Percentiles rank a stretch among this genome's conserved stretches.
Evolutionary conservation across 2,797 vertebrate species (phyloP).

Genomic region (Chrysocyon brachyurus): DNA sequence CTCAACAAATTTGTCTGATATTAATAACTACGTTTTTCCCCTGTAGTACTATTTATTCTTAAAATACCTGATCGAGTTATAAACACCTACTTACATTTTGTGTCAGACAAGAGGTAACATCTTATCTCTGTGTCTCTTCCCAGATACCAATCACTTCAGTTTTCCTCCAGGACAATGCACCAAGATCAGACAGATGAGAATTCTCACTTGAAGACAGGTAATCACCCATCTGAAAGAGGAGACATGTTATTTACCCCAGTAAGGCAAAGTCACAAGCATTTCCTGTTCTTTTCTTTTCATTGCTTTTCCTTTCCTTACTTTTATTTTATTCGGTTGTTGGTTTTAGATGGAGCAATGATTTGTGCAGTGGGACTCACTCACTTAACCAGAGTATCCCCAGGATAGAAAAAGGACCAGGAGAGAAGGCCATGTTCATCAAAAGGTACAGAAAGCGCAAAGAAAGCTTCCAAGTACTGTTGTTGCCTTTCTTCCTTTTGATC

Average conservation of each 20-base stretch:
- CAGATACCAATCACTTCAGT: not conserved
- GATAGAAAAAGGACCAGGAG: not conserved
- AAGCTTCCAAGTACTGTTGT: not conserved
- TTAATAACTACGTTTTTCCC: not conserved
- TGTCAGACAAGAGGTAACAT: not conserved
- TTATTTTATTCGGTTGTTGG: not conserved
- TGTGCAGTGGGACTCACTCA: not conserved
- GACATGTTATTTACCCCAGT: not conserved
- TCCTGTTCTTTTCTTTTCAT: not conserved
- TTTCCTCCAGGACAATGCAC: not conserved
- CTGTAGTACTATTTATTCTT: not conserved
- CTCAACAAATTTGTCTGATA: not conserved
- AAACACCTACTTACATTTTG: not conserved
- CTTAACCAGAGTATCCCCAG: not conserved
- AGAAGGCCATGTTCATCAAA: not conserved
- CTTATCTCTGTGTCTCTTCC: not conserved
- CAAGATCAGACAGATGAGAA: not conserved
- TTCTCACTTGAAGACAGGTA: not conserved
- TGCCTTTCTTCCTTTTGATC: constrained; percentile 81
- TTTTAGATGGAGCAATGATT: not conserved
- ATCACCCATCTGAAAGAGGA: not conserved
- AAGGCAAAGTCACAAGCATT: not conserved
- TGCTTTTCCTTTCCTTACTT: not conserved
- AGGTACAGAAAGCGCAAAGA: not conserved
- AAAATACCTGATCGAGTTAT: not conserved